Conservation (phyloP, 2,797 vertebrate genomes). For the Oophaga sylvatica region DNA sequence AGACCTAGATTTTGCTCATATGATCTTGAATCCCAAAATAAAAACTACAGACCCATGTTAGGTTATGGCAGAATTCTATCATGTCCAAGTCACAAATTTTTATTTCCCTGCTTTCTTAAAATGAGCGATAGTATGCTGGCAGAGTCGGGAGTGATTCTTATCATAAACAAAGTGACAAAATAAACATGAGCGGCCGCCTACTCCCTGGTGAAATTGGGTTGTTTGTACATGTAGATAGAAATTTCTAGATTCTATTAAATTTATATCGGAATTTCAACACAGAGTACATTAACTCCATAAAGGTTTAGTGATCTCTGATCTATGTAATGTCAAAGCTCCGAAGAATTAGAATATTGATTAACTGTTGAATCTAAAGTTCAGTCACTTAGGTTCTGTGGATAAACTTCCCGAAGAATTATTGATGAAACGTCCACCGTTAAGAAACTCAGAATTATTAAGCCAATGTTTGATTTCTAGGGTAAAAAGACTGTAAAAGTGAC, state of each 20-base stretch:
- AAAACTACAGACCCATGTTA: slow-evolving; percentile 9
- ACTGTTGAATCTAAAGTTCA: slow-evolving; percentile 48
- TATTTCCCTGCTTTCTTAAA: slow-evolving; percentile 17
- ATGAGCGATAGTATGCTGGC: neutral
- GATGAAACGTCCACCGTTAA: slow-evolving; percentile 41
- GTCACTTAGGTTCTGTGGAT: slow-evolving; percentile 43
- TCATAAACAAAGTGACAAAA: slow-evolving; percentile 27
- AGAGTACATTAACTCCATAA: slow-evolving; percentile 10
- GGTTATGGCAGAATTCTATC: neutral
- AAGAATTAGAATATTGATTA: slow-evolving; percentile 57
- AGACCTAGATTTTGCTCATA: neutral
- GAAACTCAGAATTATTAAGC: slow-evolving; percentile 43
- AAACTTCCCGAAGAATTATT: slow-evolving; percentile 50
- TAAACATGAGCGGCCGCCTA: slow-evolving; percentile 37
- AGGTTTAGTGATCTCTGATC: slow-evolving; percentile 29
- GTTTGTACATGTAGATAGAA: slow-evolving; percentile 38
- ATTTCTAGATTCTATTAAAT: slow-evolving; percentile 37
- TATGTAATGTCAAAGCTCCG: slow-evolving; percentile 27
- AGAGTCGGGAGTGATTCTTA: slow-evolving; percentile 35
- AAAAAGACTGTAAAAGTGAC: neutral
- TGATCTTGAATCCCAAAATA: neutral
- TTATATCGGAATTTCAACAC: slow-evolving; percentile 27
- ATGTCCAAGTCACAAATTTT: neutral
- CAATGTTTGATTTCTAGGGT: neutral
- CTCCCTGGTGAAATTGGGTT: slow-evolving; percentile 24